These are phyloP conservation scores for Diorhabda carinulata DNA, from an alignment of 1,140 invertebrate species.

Conservation along the genomic window DNA sequence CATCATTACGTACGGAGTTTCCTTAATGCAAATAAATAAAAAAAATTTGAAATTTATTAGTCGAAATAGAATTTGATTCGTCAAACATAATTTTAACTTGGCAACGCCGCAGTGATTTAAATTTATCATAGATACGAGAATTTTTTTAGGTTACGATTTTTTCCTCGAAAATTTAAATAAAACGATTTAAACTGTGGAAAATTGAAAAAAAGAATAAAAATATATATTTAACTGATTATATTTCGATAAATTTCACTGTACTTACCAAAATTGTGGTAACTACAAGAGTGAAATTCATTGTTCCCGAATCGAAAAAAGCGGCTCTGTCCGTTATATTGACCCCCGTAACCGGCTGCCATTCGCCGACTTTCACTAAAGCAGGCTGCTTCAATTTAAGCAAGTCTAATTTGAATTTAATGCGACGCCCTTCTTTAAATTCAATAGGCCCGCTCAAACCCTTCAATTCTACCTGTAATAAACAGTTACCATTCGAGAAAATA, in stretches of 20 bases:
- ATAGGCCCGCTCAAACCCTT: constrained; percentile 73
- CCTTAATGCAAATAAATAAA: constrained; percentile 46
- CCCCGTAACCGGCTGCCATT: constrained; percentile 70
- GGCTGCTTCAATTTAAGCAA: constrained; percentile 73
- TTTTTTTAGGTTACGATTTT: background rate
- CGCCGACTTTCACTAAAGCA: constrained; percentile 73
- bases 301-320: constrained; percentile 77
- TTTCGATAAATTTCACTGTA: constrained; percentile 7
- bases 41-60: background rate
- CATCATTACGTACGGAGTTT: constrained; percentile 70
- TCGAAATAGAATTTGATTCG: too few species aligned
- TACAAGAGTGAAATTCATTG: constrained; percentile 81
- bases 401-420: constrained; percentile 71
- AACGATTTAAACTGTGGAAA: background rate
- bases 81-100: too few species aligned
- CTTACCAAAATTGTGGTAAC: constrained; percentile 85
- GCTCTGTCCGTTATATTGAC: constrained; percentile 79
- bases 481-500: too few species aligned
- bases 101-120: background rate
- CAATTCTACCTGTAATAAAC: constrained; percentile 61
- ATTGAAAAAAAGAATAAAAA: background rate
- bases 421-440: constrained; percentile 71
- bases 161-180: too few species aligned
- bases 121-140: background rate
- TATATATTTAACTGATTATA: constrained; percentile 3